Evolutionary conservation across 2,888 invertebrate species (phyloP).

Genomic region (Caenorhabditis sulstoni): DNA sequence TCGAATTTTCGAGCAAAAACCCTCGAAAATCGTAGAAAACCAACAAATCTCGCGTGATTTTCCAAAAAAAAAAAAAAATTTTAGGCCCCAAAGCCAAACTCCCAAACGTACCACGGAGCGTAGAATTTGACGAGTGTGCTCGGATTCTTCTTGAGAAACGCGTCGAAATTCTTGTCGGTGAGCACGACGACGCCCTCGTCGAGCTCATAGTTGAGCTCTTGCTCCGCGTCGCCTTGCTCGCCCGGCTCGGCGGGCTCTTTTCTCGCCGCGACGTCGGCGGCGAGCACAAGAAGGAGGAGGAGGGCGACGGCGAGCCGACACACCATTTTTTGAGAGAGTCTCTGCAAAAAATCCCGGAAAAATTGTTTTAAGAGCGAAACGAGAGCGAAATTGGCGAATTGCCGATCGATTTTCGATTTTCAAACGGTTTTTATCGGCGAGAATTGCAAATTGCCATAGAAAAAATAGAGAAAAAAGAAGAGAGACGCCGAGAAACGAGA

Average conservation of each 20-base stretch:
- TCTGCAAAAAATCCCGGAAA: background rate
- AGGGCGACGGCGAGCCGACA: background rate
- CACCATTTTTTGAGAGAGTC: too few species aligned
- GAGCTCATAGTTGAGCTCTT: slow-evolving; percentile 69
- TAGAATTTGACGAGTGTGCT: slow-evolving; percentile 84
- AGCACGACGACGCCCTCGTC: slow-evolving; percentile 74
- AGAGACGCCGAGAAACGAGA: background rate
- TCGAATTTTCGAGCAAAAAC: too few species aligned
- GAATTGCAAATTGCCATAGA: background rate
- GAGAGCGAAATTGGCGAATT: too few species aligned
- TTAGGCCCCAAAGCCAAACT: too few species aligned
- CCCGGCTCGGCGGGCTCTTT: too few species aligned
- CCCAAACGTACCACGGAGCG: slow-evolving; percentile 83
- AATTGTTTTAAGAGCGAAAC: background rate
- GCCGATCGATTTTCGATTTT: too few species aligned
- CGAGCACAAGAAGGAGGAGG: slow-evolving; percentile 10
- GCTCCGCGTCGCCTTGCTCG: slow-evolving; percentile 47
- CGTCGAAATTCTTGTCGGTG: slow-evolving; percentile 79
- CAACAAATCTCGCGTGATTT: too few species aligned
- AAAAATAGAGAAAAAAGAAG: background rate
- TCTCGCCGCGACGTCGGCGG: slow-evolving; percentile 9
- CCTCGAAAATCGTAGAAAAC: too few species aligned
- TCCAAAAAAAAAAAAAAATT: too few species aligned
- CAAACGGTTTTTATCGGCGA: background rate
- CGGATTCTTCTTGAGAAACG: slow-evolving; percentile 80